Conservation (phyloP, 2,797 vertebrate species). For the Mormyrops boulengeri region DNA sequence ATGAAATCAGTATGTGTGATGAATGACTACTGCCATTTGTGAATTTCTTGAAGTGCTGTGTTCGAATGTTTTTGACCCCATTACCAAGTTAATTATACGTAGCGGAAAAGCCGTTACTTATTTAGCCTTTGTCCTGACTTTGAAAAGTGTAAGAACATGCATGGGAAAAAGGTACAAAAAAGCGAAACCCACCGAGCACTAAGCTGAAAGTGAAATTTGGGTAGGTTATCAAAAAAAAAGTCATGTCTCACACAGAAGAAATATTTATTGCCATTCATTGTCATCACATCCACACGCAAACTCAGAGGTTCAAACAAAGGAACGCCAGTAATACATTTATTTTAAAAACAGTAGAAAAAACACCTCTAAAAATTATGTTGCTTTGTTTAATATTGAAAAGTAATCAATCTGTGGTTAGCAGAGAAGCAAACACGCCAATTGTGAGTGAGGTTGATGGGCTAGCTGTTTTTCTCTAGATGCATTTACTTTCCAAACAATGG, state of each 20-base stretch:
- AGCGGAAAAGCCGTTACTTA: not conserved
- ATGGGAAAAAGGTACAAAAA: not conserved
- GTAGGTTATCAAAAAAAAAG: not conserved
- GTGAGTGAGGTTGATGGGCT: not conserved
- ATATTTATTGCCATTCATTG: constrained; percentile 3
- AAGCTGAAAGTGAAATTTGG: not conserved
- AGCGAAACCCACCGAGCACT: not conserved
- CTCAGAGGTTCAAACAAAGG: not conserved
- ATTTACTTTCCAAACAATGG: not conserved
- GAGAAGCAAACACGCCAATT: not conserved
- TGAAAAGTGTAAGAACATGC: not conserved
- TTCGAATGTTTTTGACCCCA: not conserved
- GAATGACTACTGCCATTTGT: not conserved
- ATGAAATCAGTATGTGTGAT: not conserved
- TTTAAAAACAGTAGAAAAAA: not conserved
- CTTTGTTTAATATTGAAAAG: not conserved
- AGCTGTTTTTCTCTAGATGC: not conserved
- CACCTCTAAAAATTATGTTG: not conserved
- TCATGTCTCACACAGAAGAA: not conserved
- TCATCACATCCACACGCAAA: constrained; percentile 2
- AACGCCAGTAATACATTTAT: not conserved
- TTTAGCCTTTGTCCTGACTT: not conserved
- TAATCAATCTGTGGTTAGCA: not conserved
- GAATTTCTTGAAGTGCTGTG: not conserved
- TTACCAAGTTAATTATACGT: not conserved